phyloP scores from a whole-genome alignment of 2,797 vertebrate genomes.

The Jordanella pulchra region DNA sequence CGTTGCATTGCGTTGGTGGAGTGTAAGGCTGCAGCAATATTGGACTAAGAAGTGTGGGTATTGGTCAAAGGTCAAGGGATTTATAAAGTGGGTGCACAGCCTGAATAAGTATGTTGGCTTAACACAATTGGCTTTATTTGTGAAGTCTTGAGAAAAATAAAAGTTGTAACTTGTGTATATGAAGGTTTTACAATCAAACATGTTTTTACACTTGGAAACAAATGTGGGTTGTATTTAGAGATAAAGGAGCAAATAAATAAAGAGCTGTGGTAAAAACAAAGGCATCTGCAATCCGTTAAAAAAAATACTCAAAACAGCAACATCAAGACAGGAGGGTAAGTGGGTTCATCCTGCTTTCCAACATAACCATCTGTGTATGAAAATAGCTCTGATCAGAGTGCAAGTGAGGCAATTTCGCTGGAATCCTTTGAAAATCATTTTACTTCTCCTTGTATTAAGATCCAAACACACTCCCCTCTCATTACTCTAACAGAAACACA shows the following conservation, averaged over 20 bases:
- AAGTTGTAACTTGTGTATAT: neutral
- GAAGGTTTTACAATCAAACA: slow-evolving; percentile 1
- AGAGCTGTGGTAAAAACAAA: neutral
- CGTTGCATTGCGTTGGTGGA: slow-evolving; percentile 26
- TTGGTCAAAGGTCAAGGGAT: slow-evolving; percentile 40
- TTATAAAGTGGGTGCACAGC: slow-evolving; percentile 35
- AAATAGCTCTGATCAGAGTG: slow-evolving; percentile 42
- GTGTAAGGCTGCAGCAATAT: slow-evolving; percentile 17
- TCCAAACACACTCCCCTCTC: slow-evolving; percentile 1
- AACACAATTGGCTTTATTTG: neutral
- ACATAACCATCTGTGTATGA: slow-evolving; percentile 30
- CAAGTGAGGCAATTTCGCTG: slow-evolving; percentile 36
- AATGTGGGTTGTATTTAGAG: neutral
- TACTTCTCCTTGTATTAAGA: slow-evolving; percentile 27
- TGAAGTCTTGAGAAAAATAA: neutral
- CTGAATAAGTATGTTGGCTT: slow-evolving; percentile 20
- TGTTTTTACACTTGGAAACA: neutral
- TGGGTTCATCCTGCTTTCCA: slow-evolving; percentile 37
- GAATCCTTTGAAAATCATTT: slow-evolving; percentile 34
- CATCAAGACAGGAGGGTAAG: slow-evolving; percentile 27
- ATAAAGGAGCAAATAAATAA: neutral
- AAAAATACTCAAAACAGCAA: slow-evolving; percentile 4
- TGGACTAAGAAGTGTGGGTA: slow-evolving; percentile 35
- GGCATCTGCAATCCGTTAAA: neutral
- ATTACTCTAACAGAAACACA: slow-evolving; percentile 1